Evolutionary conservation across 2,797 vertebrate species (phyloP), one percentile per base, ranked within the genome.

Genomic region (Paratrypauchen microcephalus): DNA sequence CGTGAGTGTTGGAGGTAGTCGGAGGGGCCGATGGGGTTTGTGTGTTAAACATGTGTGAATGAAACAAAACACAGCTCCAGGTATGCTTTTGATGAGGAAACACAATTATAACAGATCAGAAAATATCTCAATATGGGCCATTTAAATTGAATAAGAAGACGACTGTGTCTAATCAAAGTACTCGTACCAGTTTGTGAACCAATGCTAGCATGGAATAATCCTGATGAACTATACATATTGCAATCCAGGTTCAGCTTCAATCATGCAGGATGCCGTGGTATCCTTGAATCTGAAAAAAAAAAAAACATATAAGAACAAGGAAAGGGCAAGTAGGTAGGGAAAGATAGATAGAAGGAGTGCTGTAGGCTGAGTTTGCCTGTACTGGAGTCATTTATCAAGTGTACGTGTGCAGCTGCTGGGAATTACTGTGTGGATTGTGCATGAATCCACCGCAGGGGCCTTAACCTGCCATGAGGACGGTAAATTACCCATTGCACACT

Each of bases 371-470:
- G 67, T 79, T 81, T 75, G 60, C 73, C 71, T 70, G 4, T 69
- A 78, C 81, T 36, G 65, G 55, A 70, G 75, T 86, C 82, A 72
- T 89, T 84, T 71, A 86, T 90, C 84, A 90, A 72, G 55, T 58
- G 72, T 69, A 65, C 30, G 45, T 76, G 79, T 80, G 55, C 69
- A 72, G 76, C 84, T 76, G 66, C 73, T 70, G 72, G 77, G 74
- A 83, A 82, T 85, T 66, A 61, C 71, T 67, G 71, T 70, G 71
- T 23, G n/a, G 73, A 81, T 70, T 11, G 28, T 28, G 56, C 23
- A 77, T 18, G 66, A 83, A 76, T 77, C 70, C 57, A 76, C 81
- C 73, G 66, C 56, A 81, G 75, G 72, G 52, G 57, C 69, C 70
- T 71, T 79, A 71, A 83, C 80, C 78, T 73, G 77, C 36, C 63